A percentile compares a stretch with the other conserved stretches of the same genome.
Evolutionary conservation across 2,797 vertebrate species (phyloP).

Genomic region (Pachyuromys duprasi): DNA sequence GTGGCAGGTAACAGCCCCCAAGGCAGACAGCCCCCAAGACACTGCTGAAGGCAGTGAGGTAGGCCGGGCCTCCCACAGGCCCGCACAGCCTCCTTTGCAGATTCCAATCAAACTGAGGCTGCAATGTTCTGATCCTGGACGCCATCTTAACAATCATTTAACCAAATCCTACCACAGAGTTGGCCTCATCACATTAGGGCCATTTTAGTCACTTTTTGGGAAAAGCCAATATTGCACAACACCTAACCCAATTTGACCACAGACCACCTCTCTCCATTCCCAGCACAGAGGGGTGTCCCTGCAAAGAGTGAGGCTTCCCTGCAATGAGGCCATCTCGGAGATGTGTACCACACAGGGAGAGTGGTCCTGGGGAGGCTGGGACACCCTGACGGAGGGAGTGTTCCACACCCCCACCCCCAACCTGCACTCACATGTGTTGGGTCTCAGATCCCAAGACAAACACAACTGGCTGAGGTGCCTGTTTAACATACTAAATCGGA

Average conservation of each 20-base stretch:
- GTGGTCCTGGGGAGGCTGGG: not conserved
- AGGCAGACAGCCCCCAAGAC: not conserved
- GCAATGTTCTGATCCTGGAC: not conserved
- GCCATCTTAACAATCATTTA: not conserved
- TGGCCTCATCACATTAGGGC: not conserved
- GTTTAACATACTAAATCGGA: not conserved
- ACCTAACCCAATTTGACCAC: not conserved
- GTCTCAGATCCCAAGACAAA: not conserved
- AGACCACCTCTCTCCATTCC: not conserved
- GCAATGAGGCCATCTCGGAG: not conserved
- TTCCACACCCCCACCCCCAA: not conserved
- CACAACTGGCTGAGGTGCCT: not conserved
- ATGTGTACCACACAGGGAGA: not conserved
- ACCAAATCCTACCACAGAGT: not conserved
- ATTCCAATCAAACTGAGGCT: not conserved
- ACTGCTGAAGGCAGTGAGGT: fast-evolving
- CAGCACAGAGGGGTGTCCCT: not conserved
- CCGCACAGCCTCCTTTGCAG: not conserved
- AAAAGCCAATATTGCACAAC: not conserved
- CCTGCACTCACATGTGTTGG: too few relatives aligned
- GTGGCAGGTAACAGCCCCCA: fast-evolving
- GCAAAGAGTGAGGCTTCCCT: not conserved
- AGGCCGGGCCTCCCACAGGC: not conserved
- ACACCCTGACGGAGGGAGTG: not conserved
- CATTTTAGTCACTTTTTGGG: not conserved